These are phyloP conservation scores for Sebastes diaconus DNA, from an alignment of 2,797 vertebrate genomes.

Conservation along the genomic window DNA sequence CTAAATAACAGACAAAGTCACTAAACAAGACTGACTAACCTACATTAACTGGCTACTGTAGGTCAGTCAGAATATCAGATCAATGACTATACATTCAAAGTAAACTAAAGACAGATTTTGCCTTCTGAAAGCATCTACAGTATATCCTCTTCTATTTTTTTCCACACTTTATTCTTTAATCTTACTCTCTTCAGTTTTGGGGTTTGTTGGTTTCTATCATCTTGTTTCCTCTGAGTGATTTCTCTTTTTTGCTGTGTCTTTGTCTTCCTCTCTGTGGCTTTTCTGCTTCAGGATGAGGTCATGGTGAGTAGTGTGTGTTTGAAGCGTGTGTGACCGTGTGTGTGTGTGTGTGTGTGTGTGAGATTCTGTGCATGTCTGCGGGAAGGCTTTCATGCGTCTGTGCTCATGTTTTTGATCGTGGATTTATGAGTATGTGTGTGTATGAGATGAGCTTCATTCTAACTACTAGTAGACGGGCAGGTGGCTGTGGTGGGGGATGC, in stretches of 20 bases:
- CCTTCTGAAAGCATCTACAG: neutral
- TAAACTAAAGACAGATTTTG: neutral
- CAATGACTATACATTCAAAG: neutral
- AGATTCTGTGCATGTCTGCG: conserved; percentile 46
- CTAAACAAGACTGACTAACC: neutral
- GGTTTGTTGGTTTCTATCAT: conserved; percentile 1
- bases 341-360: neutral
- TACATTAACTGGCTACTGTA: neutral
- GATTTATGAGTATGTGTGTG: neutral
- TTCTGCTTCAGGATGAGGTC: conserved; percentile 95
- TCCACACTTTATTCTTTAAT: neutral
- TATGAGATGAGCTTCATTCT: conserved; percentile 20
- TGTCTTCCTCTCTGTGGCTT: conserved; percentile 81
- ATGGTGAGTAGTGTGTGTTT: conserved; percentile 90
- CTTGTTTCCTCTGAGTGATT: conserved; percentile 45
- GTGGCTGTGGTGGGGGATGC: conserved; percentile 59
- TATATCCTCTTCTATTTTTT: neutral
- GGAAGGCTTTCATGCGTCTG: conserved; percentile 29
- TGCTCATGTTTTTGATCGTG: conserved; percentile 25
- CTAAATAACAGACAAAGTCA: neutral
- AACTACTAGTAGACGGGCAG: conserved; percentile 34
- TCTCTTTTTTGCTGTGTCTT: conserved; percentile 27
- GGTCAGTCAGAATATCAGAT: neutral
- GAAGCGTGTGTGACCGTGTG: conserved; percentile 20
- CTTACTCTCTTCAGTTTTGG: neutral